A percentile compares a stretch with the other conserved stretches of the same genome.
Evolutionary conservation across 2,888 invertebrate genomes (phyloP).

Genomic region (Rhorus exstirpatorius): DNA sequence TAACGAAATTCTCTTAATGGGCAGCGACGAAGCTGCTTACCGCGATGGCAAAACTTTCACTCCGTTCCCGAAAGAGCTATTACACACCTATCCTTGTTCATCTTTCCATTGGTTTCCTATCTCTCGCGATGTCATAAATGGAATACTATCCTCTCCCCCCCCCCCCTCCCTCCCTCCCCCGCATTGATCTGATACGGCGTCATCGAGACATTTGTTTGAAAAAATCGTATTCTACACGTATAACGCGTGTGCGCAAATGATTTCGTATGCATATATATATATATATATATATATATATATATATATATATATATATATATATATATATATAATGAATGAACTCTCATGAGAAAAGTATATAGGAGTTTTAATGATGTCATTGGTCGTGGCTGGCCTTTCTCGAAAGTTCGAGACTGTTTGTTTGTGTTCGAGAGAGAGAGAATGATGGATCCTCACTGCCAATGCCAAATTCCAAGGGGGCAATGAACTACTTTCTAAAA

Average conservation of each 20-base stretch:
- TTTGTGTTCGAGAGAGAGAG: conserved; percentile 24
- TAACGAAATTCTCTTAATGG: conserved; percentile 58
- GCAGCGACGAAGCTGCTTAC: conserved; percentile 35
- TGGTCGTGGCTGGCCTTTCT: conserved; percentile 66
- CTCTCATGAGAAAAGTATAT: not conserved
- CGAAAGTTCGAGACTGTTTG: conserved; percentile 69
- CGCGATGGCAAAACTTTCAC: conserved; percentile 61
- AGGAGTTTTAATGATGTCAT: conserved; percentile 29
- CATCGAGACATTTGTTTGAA: not conserved
- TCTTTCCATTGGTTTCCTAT: conserved; percentile 60
- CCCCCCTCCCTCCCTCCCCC: not conserved
- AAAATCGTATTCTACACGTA: not conserved
- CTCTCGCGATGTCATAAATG: conserved; percentile 49
- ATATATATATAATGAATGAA: conserved; percentile 3
- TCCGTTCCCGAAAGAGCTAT: conserved; percentile 42
- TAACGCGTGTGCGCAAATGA: not conserved
- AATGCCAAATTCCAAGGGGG: conserved; percentile 82
- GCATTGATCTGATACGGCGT: not conserved
- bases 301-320: too few relatives aligned
- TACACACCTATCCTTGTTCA: conserved; percentile 68
- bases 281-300: too few relatives aligned
- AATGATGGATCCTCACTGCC: conserved; percentile 74
- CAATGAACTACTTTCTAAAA: conserved; percentile 81
- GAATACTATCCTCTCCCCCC: conserved; percentile 48
- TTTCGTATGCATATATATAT: not conserved